These are phyloP conservation scores for Typhlichthys subterraneus DNA, from an alignment of 2,797 vertebrate species.

Conservation along the genomic window DNA sequence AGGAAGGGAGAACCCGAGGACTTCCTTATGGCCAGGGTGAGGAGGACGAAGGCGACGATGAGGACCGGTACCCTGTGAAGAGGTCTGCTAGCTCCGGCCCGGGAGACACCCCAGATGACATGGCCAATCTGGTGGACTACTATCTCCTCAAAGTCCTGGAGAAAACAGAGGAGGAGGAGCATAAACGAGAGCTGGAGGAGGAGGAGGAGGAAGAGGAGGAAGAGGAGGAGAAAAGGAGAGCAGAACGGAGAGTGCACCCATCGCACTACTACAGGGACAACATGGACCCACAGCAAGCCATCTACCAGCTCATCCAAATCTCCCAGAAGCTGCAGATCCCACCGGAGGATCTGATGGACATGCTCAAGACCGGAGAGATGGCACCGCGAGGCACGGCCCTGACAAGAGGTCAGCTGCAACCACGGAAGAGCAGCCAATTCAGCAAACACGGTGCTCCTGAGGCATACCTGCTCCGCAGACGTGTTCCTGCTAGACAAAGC, in stretches of 20 bases:
- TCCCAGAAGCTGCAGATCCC: constrained; percentile 92
- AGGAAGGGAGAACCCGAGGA: constrained; percentile 75
- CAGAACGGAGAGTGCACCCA: constrained; percentile 73
- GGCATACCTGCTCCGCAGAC: constrained; percentile 69
- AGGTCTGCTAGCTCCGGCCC: constrained; percentile 69
- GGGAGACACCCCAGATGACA: constrained; percentile 79
- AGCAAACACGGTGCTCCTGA: constrained; percentile 66
- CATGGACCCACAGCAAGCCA: constrained; percentile 79
- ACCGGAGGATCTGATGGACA: constrained; percentile 89
- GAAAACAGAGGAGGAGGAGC: constrained; percentile 71
- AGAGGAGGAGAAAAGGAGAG: constrained; percentile 74
- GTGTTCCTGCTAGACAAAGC: constrained; percentile 56
- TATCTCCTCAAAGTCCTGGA: constrained; percentile 87
- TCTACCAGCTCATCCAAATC: constrained; percentile 88
- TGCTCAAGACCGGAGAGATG: constrained; percentile 79
- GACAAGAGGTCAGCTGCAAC: constrained; percentile 32
- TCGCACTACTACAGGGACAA: constrained; percentile 56
- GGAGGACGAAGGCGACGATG: constrained; percentile 68
- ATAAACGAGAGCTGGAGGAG: constrained; percentile 69
- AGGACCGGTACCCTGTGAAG: constrained; percentile 74
- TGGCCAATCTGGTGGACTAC: constrained; percentile 85
- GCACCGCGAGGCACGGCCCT: constrained; percentile 64
- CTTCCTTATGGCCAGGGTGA: constrained; percentile 72
- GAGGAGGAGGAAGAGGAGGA: constrained; percentile 76
- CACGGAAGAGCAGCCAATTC: constrained; percentile 64